Evolutionary conservation across 2,113 vertebrate genomes (phyloP), one percentile per base, ranked within the genome.

Genomic region (Colinus virginianus): DNA sequence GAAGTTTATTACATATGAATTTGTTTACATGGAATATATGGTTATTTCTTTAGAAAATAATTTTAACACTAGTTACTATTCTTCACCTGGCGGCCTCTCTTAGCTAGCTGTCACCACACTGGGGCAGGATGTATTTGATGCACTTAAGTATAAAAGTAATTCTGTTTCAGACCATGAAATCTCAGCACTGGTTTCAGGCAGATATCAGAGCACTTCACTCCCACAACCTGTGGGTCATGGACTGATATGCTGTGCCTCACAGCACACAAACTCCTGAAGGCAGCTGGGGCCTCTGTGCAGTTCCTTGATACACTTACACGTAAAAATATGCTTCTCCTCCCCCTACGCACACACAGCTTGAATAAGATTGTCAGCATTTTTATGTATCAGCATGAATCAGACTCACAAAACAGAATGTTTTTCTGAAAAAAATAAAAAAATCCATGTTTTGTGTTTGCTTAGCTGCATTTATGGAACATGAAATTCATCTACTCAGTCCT

Each of bases 371-470:
- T 32, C 53, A 56, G 53, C 53, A 32, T 19, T 56, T 56, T 56
- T 56, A 56, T 32, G 53, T 11, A 56, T 32, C 53, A 32, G 30
- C 30, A 56, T 56, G 53, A 56, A 32, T 56, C 30, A 56, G 53
- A 16, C 30, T 32, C 30, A 56, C 19, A 15, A 56, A 19, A 56
- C 32, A 56, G 30, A 32, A 55, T 55, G 16, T 32, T 16, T 53
- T 45, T 94, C 75, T 77, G 56, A 87, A 84, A 68, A 76, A 53
- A 28, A 87, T 81, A 68, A 78, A 53, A 53, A 28, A 89, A 78
- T 69, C 38, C 55, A 42, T 4, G 15, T 68, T 93, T 87, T 67
- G 21, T 72, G 62, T 36, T 88, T 90, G 49, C 56, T 42, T 8
- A 16, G 15, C 14, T 40, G 16, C 42, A 17, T 68, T 95, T 84